Percentiles rank a stretch among this genome's conserved stretches.
phyloP scores from a whole-genome alignment of 2,797 vertebrate genomes.

The Notolabrus celidotus region DNA sequence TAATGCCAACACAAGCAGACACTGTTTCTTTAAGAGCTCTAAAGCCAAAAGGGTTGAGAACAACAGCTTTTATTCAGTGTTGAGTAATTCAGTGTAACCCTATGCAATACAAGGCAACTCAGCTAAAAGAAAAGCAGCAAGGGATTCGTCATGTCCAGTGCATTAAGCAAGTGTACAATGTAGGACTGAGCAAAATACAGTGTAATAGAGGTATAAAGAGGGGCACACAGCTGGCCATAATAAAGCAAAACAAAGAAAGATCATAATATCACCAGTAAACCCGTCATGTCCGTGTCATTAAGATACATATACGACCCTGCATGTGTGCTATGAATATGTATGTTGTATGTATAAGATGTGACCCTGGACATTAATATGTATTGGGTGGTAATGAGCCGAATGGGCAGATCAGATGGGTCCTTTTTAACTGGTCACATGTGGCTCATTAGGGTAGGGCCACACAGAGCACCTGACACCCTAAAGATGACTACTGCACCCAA shows the following conservation, averaged over 20 bases:
- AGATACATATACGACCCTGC: slow-evolving; percentile 74
- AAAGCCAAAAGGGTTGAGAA: slow-evolving; percentile 2
- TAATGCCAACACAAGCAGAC: background rate
- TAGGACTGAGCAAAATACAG: slow-evolving; percentile 15
- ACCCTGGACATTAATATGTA: slow-evolving; percentile 85
- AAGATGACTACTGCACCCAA: slow-evolving; percentile 62
- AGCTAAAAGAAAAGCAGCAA: background rate
- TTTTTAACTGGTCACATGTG: slow-evolving; percentile 84
- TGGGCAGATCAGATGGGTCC: slow-evolving; percentile 82
- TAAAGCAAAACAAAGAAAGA: slow-evolving; percentile 51
- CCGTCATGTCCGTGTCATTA: slow-evolving; percentile 63
- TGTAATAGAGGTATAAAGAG: background rate
- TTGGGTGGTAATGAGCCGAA: slow-evolving; percentile 83
- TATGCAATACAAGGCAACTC: slow-evolving; percentile 11
- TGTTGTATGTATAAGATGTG: slow-evolving; percentile 82
- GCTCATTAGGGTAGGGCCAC: slow-evolving; percentile 78
- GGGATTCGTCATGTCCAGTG: slow-evolving; percentile 3
- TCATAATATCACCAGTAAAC: slow-evolving; percentile 49
- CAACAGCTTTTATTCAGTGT: slow-evolving; percentile 9
- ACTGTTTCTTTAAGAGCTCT: background rate
- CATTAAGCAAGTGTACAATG: slow-evolving; percentile 11
- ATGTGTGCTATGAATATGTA: slow-evolving; percentile 83
- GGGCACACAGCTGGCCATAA: slow-evolving; percentile 39
- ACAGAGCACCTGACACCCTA: slow-evolving; percentile 79
- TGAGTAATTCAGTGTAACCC: slow-evolving; percentile 15